Base-by-base conservation (phyloP, 2,888 invertebrate species). In the Habroteleia sp. region DNA sequence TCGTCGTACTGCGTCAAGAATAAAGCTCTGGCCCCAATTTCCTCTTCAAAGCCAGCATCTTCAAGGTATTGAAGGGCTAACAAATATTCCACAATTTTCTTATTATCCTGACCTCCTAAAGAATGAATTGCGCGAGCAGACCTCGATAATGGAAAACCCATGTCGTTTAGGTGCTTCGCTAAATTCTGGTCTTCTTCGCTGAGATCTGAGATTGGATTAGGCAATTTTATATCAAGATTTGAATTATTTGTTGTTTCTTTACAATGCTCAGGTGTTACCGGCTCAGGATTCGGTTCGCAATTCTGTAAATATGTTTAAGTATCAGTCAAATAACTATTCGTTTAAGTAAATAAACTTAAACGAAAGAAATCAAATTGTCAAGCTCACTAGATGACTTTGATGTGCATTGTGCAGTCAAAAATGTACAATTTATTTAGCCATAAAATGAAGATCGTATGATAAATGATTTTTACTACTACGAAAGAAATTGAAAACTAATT, bases 71-170 rank as follows among this genome's bases (percentile, higher is more conserved):
- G 90, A 11, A 91, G 90, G 75, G 93, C 93, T 80, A 96, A 91
- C 44, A 97, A 91, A 88, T 94, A 94, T 86, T 97, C 96, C 63
- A 96, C 93, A 79, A 96, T 95, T 92, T 95, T 95, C 89, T 96
- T 96, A 89, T 96, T 95, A 90, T 96, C 93, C 85, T 91, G 91
- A 65, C 96, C 96, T 77, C 95, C 90, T 46, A 93, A 90, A 79
- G 93, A 92, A 79, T 94, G 94, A 42, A 88, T 83, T n/a, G 95
- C 94, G 81, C 95, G 92, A 2, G 94, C 93, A 10, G 95, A 96
- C 87, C 95, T 92, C 65, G 94, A 91, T 50, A 94, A 86, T 0
- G 95, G 94, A 85, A 97, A 97, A 0, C 97, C 97, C 97, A 97
- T 97, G 72, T 93, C 92, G 82, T 93, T 93, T 66, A 97, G 93